Base-by-base conservation (phyloP, 2,797 vertebrate genomes). In the Moxostoma hubbsi region DNA sequence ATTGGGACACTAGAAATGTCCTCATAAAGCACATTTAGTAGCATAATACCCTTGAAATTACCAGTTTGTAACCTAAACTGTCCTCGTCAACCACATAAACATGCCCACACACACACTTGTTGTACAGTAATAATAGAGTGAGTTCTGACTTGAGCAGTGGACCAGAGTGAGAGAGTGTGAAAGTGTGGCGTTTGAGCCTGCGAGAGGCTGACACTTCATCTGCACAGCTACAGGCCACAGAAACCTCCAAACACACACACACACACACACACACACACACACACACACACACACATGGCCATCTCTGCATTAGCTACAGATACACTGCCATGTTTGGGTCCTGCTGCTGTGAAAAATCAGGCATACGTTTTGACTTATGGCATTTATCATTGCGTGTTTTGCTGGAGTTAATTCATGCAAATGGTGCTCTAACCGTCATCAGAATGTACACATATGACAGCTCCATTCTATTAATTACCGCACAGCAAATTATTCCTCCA, bases 101-200 rank as follows among this genome's bases (percentile, higher is more conserved):
- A 18, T 18, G 18, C 18, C 18, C 18, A 58, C 11, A 53, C 18
- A 66, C 68, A 82, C 36, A 57, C 63, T 62, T n/a, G 49, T 67
- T 9, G 62, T 77, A 24, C 24, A 24, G 24, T 24, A 82, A 62
- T 86, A 86, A 91, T 87, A 84, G 88, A 87, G 72, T 86, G 85
- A 87, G 87, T 85, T 83, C 84, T 88, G 89, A 86, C 88, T 88
- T 79, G 64, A 88, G 83, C 84, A 75, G 83, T 84, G 72, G 82
- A 87, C 82, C 86, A 88, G 89, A 89, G 91, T 91, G 90, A 90
- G 91, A 93, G 91, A 89, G 90, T 90, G 89, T 86, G 90, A 90
- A 92, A 87, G 78, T 84, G 90, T 92, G 89, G 58, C 16, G 90
- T 90, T 78, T 82, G 80, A 76, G 84, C 88, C 87, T 89, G 90